Percentiles rank a stretch among this genome's conserved stretches.
These are phyloP conservation scores for Trogon melanurus DNA, from an alignment of 2,113 vertebrate species.

Conservation along the genomic window DNA sequence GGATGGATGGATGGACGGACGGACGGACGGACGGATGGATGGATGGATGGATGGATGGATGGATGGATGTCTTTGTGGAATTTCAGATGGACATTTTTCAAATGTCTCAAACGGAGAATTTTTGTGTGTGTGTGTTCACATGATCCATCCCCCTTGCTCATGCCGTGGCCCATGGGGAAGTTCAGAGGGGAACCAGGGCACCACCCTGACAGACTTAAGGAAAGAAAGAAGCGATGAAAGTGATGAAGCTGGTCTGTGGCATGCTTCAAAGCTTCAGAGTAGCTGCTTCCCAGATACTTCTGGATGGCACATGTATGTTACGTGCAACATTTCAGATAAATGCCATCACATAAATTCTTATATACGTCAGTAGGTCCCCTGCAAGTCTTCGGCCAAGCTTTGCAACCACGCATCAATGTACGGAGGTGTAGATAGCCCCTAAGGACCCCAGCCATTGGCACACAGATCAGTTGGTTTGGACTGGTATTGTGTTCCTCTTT, in stretches of 20 bases:
- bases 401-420: neutral
- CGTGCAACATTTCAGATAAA: neutral
- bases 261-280: neutral
- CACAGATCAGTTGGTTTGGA: neutral
- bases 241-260: neutral
- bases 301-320: neutral
- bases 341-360: neutral
- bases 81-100: neutral
- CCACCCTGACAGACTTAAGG: neutral
- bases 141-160: neutral
- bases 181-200: neutral
- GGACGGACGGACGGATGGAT: no score
- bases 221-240: neutral
- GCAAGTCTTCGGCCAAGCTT: neutral
- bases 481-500: neutral
- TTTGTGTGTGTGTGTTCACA: neutral
- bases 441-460: neutral
- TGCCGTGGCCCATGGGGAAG: neutral
- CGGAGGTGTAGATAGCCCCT: neutral
- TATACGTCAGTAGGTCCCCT: neutral
- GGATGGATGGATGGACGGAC: no score
- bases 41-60: no score
- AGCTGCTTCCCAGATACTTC: neutral
- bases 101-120: neutral
- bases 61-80: neutral